These are phyloP conservation scores for Cartodere bifasciata DNA, from an alignment of 2,888 invertebrate genomes.

Conservation along the genomic window DNA sequence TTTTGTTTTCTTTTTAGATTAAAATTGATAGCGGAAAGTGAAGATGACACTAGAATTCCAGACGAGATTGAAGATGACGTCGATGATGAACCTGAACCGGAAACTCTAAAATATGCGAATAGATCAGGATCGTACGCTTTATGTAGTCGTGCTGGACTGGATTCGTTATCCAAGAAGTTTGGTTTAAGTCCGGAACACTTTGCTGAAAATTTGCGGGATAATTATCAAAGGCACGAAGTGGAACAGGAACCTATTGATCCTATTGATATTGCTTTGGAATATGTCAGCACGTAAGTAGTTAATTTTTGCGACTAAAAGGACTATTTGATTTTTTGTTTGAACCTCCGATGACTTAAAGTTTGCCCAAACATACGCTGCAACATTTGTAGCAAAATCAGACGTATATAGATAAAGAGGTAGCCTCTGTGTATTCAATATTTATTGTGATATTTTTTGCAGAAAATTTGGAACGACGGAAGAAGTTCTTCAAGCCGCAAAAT, in stretches of 20 bases:
- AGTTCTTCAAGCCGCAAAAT: constrained; percentile 79
- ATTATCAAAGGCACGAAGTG: constrained; percentile 90
- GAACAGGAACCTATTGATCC: constrained; percentile 86
- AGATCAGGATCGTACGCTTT: constrained; percentile 81
- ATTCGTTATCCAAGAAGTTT: constrained; percentile 78
- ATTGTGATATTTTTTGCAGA: constrained; percentile 28
- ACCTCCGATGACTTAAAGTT: no score
- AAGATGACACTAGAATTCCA: constrained; percentile 51
- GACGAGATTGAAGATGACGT: constrained; percentile 43
- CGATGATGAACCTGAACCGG: constrained; percentile 44
- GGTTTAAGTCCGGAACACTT: constrained; percentile 90
- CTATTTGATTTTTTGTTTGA: no score
- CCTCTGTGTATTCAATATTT: no score
- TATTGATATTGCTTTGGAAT: constrained; percentile 68
- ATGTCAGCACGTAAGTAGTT: constrained; percentile 40
- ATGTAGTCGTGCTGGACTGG: constrained; percentile 74
- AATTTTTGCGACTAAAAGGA: no score
- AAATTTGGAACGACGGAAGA: constrained; percentile 64
- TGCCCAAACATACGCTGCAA: no score
- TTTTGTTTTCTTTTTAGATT: constrained; percentile 16
- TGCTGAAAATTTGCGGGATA: constrained; percentile 91
- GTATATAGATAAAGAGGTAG: no score
- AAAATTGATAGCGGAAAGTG: constrained; percentile 43
- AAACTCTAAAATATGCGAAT: constrained; percentile 70
- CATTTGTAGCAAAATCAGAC: no score